Evolutionary conservation across 2,797 vertebrate genomes (phyloP).

Genomic region (Oreortyx pictus): DNA sequence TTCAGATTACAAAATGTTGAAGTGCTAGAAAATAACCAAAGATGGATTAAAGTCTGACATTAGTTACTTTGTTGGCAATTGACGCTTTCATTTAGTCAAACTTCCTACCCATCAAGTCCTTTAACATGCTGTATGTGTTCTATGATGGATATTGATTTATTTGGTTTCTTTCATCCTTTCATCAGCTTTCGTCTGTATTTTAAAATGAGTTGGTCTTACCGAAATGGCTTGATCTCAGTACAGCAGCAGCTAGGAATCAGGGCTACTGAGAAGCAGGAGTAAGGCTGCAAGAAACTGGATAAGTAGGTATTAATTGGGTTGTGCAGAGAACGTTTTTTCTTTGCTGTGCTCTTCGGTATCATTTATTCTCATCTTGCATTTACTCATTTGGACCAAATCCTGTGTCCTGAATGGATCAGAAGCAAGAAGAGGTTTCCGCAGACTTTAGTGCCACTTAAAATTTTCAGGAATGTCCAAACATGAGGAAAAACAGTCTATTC

Average conservation of each 20-base stretch:
- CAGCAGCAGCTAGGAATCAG: background rate
- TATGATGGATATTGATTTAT: background rate
- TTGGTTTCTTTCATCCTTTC: background rate
- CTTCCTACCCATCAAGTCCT: background rate
- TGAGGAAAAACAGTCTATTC: background rate
- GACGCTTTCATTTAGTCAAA: constrained; percentile 8
- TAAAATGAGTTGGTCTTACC: background rate
- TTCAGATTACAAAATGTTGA: background rate
- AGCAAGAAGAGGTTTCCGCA: background rate
- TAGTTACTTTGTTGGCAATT: background rate
- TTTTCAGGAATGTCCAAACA: background rate
- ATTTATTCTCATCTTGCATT: background rate
- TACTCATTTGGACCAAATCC: background rate
- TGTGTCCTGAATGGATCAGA: background rate
- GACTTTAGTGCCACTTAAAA: background rate
- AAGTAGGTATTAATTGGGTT: background rate
- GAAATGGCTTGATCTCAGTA: background rate
- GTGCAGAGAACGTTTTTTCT: background rate
- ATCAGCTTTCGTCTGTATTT: background rate
- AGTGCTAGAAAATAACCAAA: constrained; percentile 9
- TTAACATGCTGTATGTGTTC: background rate
- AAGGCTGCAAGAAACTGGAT: background rate
- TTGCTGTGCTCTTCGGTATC: background rate
- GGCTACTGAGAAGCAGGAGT: background rate
- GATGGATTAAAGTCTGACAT: background rate